Evolutionary conservation across 2,113 vertebrate species (phyloP).

Genomic region (Ivindomyrus marchei): DNA sequence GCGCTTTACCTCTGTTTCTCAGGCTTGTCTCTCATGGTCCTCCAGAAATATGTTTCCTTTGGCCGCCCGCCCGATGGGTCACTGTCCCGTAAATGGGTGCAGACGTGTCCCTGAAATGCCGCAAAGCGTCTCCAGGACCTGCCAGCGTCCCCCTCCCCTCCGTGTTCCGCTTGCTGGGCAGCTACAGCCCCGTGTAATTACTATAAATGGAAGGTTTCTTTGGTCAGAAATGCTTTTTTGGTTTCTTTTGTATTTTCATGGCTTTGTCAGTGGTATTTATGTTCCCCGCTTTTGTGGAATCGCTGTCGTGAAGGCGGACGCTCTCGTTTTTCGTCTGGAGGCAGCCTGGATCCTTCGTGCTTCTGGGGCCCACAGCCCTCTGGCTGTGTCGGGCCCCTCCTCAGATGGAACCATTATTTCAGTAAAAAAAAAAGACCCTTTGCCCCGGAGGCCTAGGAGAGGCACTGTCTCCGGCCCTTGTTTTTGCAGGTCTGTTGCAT

Average conservation of each 20-base stretch:
- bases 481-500: not conserved
- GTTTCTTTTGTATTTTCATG: not conserved
- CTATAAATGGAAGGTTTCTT: not conserved
- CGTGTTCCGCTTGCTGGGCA: not conserved
- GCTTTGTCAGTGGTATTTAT: not conserved
- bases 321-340: constrained; percentile 4
- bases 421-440: not conserved
- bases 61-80: not conserved
- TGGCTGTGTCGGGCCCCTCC: not conserved
- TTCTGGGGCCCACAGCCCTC: not conserved
- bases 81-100: not conserved
- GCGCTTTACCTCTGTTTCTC: not conserved
- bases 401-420: not conserved
- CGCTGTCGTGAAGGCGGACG: not conserved
- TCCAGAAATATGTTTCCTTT: not conserved
- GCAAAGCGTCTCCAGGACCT: not conserved
- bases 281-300: not conserved
- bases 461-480: not conserved
- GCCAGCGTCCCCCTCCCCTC: not conserved
- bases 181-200: not conserved
- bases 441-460: not conserved
- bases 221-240: not conserved
- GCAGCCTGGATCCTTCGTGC: not conserved
- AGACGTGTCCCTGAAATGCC: not conserved
- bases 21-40: not conserved